Conservation (phyloP, 1,140 invertebrate genomes). For the Sogatella furcifera region DNA sequence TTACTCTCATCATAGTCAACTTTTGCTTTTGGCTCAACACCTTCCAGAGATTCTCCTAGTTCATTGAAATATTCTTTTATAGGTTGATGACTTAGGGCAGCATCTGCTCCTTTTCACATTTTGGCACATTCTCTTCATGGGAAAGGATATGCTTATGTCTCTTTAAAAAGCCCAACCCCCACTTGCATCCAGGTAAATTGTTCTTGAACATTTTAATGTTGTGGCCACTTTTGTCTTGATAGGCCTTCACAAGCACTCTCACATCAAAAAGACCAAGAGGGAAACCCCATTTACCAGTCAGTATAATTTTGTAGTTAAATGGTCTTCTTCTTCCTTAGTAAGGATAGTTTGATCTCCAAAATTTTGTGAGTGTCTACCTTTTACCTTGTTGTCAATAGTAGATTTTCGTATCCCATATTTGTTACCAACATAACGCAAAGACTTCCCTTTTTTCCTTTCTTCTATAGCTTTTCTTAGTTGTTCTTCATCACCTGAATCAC, state of each 20-base stretch:
- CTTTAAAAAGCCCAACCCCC: constrained; percentile 21
- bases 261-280: no score
- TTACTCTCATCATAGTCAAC: constrained; percentile 33
- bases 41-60: constrained; percentile 21
- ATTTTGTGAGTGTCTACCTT: no score
- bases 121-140: constrained; percentile 22
- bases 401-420: no score
- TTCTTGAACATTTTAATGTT: constrained; percentile 18
- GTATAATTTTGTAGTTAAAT: no score
- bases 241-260: no score
- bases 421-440: background rate
- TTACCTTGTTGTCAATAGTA: no score
- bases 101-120: constrained; percentile 27
- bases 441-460: constrained; percentile 34
- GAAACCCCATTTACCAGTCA: no score
- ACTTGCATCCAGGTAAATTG: constrained; percentile 26
- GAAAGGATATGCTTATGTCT: constrained; percentile 24
- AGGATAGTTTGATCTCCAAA: no score
- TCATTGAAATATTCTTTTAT: constrained; percentile 21
- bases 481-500: no score
- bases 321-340: no score
- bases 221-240: no score
- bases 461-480: background rate
- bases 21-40: constrained; percentile 22
- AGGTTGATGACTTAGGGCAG: constrained; percentile 15